phyloP scores from a whole-genome alignment of 2,113 vertebrate genomes.

The Indicator maculatus region DNA sequence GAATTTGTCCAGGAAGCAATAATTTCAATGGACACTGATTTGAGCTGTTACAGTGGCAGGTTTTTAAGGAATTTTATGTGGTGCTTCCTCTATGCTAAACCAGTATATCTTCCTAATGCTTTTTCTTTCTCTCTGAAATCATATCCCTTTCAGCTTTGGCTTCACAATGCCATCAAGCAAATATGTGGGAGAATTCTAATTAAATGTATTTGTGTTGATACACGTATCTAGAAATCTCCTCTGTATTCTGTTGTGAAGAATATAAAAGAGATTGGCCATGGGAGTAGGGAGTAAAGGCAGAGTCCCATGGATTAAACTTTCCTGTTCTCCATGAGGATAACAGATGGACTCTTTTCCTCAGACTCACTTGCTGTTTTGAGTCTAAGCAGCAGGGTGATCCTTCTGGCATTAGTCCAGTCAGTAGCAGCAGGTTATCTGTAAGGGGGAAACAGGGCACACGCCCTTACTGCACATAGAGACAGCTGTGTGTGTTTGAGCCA shows the following conservation, averaged over 20 bases:
- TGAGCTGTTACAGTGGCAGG: neutral
- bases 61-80: neutral
- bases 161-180: neutral
- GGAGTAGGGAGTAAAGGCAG: neutral
- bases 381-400: neutral
- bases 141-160: neutral
- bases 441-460: neutral
- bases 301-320: neutral
- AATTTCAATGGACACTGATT: neutral
- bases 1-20: neutral
- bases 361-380: neutral
- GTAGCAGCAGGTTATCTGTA: neutral
- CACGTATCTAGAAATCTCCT: neutral
- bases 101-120: neutral
- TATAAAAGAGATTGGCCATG: neutral
- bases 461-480: neutral
- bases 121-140: neutral
- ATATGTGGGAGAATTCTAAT: neutral
- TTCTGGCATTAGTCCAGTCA: neutral
- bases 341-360: neutral
- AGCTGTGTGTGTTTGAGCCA: accelerated
- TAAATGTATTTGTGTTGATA: neutral
- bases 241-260: neutral
- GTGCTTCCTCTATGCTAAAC: neutral
- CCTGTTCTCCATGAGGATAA: neutral